Evolutionary conservation across 1,140 invertebrate species (phyloP), one percentile per base, ranked within the genome.

Genomic region (Bombus waltoni): DNA sequence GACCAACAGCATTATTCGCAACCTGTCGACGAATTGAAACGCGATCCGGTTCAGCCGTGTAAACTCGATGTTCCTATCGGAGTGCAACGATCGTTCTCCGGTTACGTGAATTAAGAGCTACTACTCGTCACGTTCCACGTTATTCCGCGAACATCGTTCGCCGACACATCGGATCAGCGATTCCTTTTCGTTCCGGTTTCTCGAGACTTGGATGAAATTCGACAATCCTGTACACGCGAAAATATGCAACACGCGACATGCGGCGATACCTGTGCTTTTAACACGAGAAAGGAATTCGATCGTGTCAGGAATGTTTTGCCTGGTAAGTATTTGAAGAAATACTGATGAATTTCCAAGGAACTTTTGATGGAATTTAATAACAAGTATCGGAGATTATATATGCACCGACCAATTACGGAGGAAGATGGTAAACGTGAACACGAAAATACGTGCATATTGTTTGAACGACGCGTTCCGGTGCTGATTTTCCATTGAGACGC

Each of bases 1-100:
- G 71, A 32, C n/a, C 42, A n/a, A 72, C 15, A 42, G 38, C 81
- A 75, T 77, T 72, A 71, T 71, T 85, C 75, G 77, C 40, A 68
- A 68, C 71, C 44, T 78, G 82, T 79, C 74, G 65, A 83, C 76
- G 80, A 83, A 68, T 80, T 77, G 88, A 88, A 89, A 87, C 77
- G 72, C 85, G 77, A 87, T 89, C 74, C 83, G 42, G 38, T 80
- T 70, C 59, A 42, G 9, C 38, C 86, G 82, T 83, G 88, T 89
- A 89, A 90, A 89, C 84, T 83, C 80, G 68, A 75, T 89, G 88
- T 90, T 81, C 53, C 66, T 59, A 40, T 90, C 66, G 28, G 68
- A 28, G 57, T 18, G 8, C 25, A 53, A 76, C 86, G 42, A 89
- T 76, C 76, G 81, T 53, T 87, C 89, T 90, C 88, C 72, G 74